These are phyloP conservation scores for Peromyscus nudipes DNA, from an alignment of 2,797 vertebrate genomes.

Conservation along the genomic window DNA sequence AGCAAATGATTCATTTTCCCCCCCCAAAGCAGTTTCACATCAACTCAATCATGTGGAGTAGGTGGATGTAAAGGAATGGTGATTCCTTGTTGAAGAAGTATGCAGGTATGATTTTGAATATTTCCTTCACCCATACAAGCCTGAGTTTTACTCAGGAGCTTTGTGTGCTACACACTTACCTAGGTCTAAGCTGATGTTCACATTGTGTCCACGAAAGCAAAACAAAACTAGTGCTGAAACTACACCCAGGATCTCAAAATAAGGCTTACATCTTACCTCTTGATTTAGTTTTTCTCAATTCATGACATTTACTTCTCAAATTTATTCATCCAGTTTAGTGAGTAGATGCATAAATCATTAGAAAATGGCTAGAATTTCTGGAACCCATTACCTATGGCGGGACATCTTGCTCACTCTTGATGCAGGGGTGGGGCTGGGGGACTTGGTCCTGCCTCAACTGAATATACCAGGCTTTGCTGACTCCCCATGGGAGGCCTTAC, in stretches of 20 bases:
- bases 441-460: too few species aligned
- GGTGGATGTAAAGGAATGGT: slow-evolving; percentile 19
- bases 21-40: background rate
- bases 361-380: slow-evolving; percentile 81
- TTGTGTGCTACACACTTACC: background rate
- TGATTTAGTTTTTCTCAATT: slow-evolving; percentile 66
- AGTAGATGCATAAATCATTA: slow-evolving; percentile 92
- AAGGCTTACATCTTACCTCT: background rate
- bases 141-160: slow-evolving; percentile 58
- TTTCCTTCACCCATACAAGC: slow-evolving; percentile 26
- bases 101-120: slow-evolving; percentile 56
- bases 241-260: background rate
- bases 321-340: slow-evolving; percentile 85
- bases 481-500: too few species aligned
- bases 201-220: background rate
- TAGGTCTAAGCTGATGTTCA: background rate
- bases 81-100: slow-evolving; percentile 56
- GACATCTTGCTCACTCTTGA: too few species aligned
- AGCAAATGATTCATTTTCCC: background rate
- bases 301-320: slow-evolving; percentile 74
- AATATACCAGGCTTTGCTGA: too few species aligned
- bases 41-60: background rate
- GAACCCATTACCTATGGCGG: too few species aligned
- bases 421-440: too few species aligned
- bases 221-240: background rate